Evolutionary conservation across 1,140 invertebrate species (phyloP).

Genomic region (Cotesia chilonis): DNA sequence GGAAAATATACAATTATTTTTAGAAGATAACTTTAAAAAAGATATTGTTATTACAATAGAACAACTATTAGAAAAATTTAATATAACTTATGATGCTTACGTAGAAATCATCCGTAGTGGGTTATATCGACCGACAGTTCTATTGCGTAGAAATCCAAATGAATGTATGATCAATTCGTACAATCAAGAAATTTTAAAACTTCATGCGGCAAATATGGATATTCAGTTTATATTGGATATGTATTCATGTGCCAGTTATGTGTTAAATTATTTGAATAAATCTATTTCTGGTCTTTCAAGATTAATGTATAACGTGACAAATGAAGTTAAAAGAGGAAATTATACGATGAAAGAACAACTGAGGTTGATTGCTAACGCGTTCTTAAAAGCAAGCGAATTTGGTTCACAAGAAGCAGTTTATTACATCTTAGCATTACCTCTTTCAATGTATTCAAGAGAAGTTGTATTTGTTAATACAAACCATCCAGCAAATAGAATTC

Average conservation of each 20-base stretch:
- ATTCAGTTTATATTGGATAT: constrained; percentile 35
- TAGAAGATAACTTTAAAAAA: too few relatives aligned
- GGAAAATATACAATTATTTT: too few relatives aligned
- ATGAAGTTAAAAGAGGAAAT: too few relatives aligned
- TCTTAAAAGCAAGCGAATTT: constrained; percentile 10
- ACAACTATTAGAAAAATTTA: constrained; percentile 7
- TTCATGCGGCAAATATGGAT: constrained; percentile 33
- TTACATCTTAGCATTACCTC: constrained; percentile 41
- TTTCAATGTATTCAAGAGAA: constrained; percentile 33
- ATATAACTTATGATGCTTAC: constrained; percentile 27
- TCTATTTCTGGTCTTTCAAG: too few relatives aligned
- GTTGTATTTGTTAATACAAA: constrained; percentile 26
- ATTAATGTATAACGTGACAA: too few relatives aligned
- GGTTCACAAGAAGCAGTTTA: constrained; percentile 49
- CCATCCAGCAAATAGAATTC: too few relatives aligned
- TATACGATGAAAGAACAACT: constrained; percentile 44
- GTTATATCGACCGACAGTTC: constrained; percentile 27
- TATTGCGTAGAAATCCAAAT: constrained; percentile 28
- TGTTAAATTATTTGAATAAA: too few relatives aligned
- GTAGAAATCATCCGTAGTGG: constrained; percentile 25
- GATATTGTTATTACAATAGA: constrained; percentile 14
- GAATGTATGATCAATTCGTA: constrained; percentile 35
- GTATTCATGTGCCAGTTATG: too few relatives aligned
- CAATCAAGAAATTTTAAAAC: constrained; percentile 34
- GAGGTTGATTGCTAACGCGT: constrained; percentile 23